Conservation (phyloP, 2,888 invertebrate species). For the Parapristionchus giblindavisi region DNA sequence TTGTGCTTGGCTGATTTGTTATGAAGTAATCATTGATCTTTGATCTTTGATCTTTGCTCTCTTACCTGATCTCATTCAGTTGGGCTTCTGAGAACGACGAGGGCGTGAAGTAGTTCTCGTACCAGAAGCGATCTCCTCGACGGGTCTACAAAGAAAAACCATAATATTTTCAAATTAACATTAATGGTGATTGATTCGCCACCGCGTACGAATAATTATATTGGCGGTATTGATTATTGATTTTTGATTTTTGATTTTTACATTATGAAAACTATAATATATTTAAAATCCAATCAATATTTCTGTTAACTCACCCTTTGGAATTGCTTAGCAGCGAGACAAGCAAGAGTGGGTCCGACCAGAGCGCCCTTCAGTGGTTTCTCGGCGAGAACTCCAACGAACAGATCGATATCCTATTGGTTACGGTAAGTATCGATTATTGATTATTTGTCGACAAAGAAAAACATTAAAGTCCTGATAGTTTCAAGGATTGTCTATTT, state of each 20-base stretch:
- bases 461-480: too few relatives aligned
- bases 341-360: constrained; percentile 68
- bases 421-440: too few relatives aligned
- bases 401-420: constrained; percentile 69
- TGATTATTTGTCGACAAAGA: too few relatives aligned
- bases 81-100: constrained; percentile 60
- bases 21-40: neutral
- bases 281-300: neutral
- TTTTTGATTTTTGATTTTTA: neutral
- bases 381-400: constrained; percentile 68
- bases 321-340: constrained; percentile 68
- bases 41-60: neutral
- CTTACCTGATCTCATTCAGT: constrained; percentile 54
- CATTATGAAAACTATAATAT: neutral
- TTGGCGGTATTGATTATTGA: neutral
- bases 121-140: constrained; percentile 70
- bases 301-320: constrained; percentile 53
- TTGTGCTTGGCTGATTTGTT: too few relatives aligned
- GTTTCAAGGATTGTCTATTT: too few relatives aligned
- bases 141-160: constrained; percentile 47
- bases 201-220: neutral
- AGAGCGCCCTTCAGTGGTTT: constrained; percentile 63
- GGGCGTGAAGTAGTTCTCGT: constrained; percentile 67
- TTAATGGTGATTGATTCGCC: neutral
- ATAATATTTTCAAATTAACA: neutral